Evolutionary conservation across 2,113 vertebrate species (phyloP).

Genomic region (Channa maculata): DNA sequence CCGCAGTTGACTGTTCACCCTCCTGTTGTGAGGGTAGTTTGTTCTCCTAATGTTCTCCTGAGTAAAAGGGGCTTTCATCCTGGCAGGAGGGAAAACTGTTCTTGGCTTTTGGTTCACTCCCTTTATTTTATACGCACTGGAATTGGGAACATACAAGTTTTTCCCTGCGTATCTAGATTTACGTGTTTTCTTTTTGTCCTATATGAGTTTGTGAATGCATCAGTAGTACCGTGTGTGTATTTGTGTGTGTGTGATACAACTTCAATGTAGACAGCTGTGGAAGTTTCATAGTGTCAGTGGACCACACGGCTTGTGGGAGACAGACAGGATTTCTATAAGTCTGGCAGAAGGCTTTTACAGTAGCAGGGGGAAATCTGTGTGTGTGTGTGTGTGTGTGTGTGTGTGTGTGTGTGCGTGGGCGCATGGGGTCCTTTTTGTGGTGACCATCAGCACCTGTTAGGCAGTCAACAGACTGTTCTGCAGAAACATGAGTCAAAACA

Average conservation of each 20-base stretch:
- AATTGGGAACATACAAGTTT: slow-evolving; percentile 29
- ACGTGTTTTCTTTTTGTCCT: slow-evolving; percentile 44
- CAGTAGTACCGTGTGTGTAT: slow-evolving; percentile 13
- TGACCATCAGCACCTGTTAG: slow-evolving; percentile 74
- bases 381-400: slow-evolving; percentile 8
- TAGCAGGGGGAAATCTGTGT: slow-evolving; percentile 49
- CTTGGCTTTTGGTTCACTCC: slow-evolving; percentile 56
- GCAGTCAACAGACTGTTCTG: slow-evolving; percentile 38
- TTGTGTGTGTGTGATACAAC: slow-evolving; percentile 10
- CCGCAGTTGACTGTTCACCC: slow-evolving; percentile 73
- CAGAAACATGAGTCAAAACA: slow-evolving; percentile 41
- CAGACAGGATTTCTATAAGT: slow-evolving; percentile 66
- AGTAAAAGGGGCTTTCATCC: slow-evolving; percentile 79
- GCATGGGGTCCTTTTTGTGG: slow-evolving; percentile 24
- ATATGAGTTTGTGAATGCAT: not conserved
- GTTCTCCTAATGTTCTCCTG: slow-evolving; percentile 80
- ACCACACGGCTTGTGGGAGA: slow-evolving; percentile 67
- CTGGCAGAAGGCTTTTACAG: slow-evolving; percentile 67
- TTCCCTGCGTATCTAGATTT: slow-evolving; percentile 23
- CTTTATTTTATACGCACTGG: slow-evolving; percentile 37
- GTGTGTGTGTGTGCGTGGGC: too few relatives aligned
- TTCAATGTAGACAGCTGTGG: slow-evolving; percentile 31
- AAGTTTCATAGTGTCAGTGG: slow-evolving; percentile 29
- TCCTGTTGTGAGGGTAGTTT: slow-evolving; percentile 79
- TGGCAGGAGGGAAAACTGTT: slow-evolving; percentile 75